Evolutionary conservation across 2,113 vertebrate genomes (phyloP).

Genomic region (Psittacus erithacus): DNA sequence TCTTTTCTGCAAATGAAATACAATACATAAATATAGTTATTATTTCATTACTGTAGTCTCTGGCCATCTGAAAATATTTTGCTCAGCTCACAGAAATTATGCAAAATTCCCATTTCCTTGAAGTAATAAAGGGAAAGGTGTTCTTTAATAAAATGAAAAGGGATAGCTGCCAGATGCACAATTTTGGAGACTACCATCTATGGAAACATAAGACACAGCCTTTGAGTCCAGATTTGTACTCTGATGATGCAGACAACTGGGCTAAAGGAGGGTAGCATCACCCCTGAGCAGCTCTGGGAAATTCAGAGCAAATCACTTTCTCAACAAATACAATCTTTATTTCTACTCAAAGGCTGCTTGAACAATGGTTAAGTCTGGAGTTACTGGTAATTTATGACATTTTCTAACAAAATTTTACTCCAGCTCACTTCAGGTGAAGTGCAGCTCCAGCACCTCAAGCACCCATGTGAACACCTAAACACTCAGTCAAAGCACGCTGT

Average conservation of each 20-base stretch:
- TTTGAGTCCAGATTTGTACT: neutral
- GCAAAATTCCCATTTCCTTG: slow-evolving; percentile 18
- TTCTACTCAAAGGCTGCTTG: neutral
- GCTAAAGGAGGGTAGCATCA: neutral
- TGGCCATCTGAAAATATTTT: slow-evolving; percentile 30
- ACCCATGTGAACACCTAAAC: fast-evolving
- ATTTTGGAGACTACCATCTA: neutral
- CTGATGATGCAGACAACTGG: neutral
- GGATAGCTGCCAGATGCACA: neutral
- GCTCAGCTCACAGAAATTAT: slow-evolving; percentile 1
- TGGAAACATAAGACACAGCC: neutral
- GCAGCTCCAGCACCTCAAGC: neutral
- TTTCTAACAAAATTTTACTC: no score
- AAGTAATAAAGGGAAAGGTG: slow-evolving; percentile 14
- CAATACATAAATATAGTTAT: slow-evolving; percentile 36
- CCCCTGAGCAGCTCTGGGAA: neutral
- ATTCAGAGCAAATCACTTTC: neutral
- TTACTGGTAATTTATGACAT: fast-evolving
- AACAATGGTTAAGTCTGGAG: neutral
- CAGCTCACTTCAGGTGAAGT: neutral
- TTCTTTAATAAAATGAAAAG: neutral
- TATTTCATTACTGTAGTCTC: neutral
- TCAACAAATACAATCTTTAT: neutral
- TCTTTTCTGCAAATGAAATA: slow-evolving; percentile 31
- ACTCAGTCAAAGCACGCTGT: fast-evolving